A percentile compares a stretch with the other conserved stretches of the same genome.
phyloP scores from a whole-genome alignment of 2,797 vertebrate genomes.

The Loris lydekkerianus region DNA sequence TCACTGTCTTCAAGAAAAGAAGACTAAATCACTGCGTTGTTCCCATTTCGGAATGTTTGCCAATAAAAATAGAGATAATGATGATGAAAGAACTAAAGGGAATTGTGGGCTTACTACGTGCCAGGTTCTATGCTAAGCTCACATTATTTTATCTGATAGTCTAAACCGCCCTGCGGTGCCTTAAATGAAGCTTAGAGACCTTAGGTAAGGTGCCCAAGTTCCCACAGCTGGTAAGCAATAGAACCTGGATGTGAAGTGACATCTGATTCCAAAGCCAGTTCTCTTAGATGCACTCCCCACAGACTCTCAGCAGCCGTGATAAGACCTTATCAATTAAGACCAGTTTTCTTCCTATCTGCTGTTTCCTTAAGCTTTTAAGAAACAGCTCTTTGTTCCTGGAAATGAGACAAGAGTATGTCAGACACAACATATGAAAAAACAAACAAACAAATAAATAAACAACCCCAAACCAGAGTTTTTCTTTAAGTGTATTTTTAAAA shows the following conservation, averaged over 20 bases:
- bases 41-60: not conserved
- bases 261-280: conserved; percentile 5
- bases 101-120: not conserved
- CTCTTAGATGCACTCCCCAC: not conserved
- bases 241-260: not conserved
- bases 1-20: not conserved
- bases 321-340: not conserved
- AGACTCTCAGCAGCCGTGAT: not conserved
- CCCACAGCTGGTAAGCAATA: not conserved
- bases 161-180: not conserved
- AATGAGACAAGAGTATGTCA: conserved; percentile 15
- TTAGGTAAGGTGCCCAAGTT: not conserved
- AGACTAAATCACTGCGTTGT: not conserved
- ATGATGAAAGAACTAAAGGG: conserved; percentile 5
- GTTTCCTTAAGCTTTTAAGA: conserved; percentile 25
- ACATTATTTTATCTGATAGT: not conserved
- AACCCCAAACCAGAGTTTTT: not conserved
- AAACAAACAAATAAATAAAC: conserved; percentile 1
- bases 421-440: not conserved
- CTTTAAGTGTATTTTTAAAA: not conserved
- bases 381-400: not conserved
- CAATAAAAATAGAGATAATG: conserved; percentile 15
- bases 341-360: not conserved
- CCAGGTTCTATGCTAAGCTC: not conserved
- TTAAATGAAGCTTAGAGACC: not conserved